Base-by-base conservation (phyloP, 2,888 invertebrate genomes). In the Leptinotarsa peninsularis region DNA sequence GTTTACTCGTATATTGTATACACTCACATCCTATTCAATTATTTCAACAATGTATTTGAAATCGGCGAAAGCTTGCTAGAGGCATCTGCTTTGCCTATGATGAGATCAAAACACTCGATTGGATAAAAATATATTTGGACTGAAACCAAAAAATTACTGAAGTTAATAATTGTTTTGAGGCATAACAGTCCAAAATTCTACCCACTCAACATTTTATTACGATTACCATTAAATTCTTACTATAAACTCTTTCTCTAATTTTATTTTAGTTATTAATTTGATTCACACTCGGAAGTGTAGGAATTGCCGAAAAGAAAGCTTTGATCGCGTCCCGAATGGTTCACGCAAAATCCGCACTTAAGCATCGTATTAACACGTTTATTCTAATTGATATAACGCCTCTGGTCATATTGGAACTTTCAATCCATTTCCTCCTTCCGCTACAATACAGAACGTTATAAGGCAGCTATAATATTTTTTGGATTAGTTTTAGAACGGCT, bases 361-460 rank as follows among this genome's bases (percentile, higher is more conserved):
- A 63, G 5, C 33, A 58, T 58, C 14, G 56, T 21, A 18, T 18
- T 21, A 43, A 58, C 18, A 58, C 63, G 33, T 63, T n/a, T 7
- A 33, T 33, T 63, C 33, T 18, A 63, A 63, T 63, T 63, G 17
- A 63, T 63, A 63, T 63, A 33, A 7, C 4, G n/a, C 63, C 63
- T 63, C 27, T 63, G 27, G 27, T 33, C 33, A 63, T 63, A 63
- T 33, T 63, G 10, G 33, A 33, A 27, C 63, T 63, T 63, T n/a
- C 3, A 63, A 63, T 17, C 63, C 63, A 63, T 63, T 63, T 63
- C 63, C 63, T 63, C 33, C 63, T 63, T 63, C 63, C 63, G 63
- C 18, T 63, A 33, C 33, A 17, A 15, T 4, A 27, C 15, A 27
- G 17, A 63, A 33, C n/a, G 33, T 63, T 63, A 63, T 63, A 63